Conservation (phyloP, 2,113 vertebrate genomes). For the Otolemur garnettii region DNA sequence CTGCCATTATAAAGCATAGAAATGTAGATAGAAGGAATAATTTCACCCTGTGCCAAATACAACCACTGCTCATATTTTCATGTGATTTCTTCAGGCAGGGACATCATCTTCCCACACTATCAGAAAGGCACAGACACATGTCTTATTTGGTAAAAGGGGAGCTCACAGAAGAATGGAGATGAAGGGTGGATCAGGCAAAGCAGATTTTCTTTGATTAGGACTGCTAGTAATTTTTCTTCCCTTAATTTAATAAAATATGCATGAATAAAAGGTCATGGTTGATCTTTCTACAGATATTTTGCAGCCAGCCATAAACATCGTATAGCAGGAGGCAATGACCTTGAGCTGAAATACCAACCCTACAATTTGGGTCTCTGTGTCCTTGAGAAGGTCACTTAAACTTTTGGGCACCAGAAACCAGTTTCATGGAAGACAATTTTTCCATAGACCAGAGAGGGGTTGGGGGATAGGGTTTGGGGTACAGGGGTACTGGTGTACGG, state of each 20-base stretch:
- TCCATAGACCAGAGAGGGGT: too few relatives aligned
- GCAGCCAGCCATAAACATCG: neutral
- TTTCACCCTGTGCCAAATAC: neutral
- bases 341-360: neutral
- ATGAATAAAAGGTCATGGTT: neutral
- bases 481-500: too few relatives aligned
- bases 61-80: neutral
- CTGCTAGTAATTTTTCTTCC: neutral
- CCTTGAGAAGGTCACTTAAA: neutral
- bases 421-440: too few relatives aligned
- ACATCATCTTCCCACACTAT: neutral
- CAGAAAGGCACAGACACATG: neutral
- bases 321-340: neutral
- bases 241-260: neutral
- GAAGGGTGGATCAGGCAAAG: neutral
- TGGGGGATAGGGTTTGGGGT: too few relatives aligned
- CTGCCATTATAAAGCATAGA: neutral
- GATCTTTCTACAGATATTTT: neutral
- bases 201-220: neutral
- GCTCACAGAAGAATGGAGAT: neutral
- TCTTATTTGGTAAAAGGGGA: neutral
- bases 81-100: neutral
- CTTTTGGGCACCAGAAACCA: too few relatives aligned
- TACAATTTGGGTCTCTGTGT: neutral
- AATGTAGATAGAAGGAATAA: neutral